A percentile compares a stretch with the other conserved stretches of the same genome.
Conservation (phyloP, 1,140 invertebrate genomes). For the Oreohelix idahoensis region DNA sequence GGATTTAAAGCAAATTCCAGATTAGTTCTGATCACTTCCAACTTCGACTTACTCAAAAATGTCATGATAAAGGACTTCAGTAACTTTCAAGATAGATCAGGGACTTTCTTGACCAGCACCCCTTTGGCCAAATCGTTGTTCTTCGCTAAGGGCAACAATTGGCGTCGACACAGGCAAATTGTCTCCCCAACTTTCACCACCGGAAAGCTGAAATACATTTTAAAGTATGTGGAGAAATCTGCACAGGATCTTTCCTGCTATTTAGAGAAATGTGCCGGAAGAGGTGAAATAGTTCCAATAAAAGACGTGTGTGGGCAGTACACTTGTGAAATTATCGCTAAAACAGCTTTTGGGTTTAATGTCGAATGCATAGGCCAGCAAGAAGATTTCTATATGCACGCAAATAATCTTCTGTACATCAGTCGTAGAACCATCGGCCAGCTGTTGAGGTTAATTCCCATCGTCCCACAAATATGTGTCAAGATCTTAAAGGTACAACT, state of each 20-base stretch:
- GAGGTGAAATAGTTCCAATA: not conserved
- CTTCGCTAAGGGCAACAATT: constrained; percentile 15
- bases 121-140: constrained; percentile 12
- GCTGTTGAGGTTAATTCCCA: not conserved
- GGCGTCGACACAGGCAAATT: constrained; percentile 20
- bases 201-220: constrained; percentile 21
- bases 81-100: constrained; percentile 6
- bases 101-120: not conserved
- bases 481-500: constrained; percentile 2
- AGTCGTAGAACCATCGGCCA: not conserved
- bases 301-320: not conserved
- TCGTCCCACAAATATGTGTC: not conserved
- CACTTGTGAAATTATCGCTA: constrained; percentile 23
- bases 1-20: not conserved
- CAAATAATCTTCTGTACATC: not conserved
- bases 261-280: not conserved
- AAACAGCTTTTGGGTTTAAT: constrained; percentile 17
- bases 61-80: constrained; percentile 31
- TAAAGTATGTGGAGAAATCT: not conserved
- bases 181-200: constrained; percentile 20
- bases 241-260: not conserved
- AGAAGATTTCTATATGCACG: not conserved
- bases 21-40: not conserved
- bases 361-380: not conserved
- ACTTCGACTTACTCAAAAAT: constrained; percentile 3